phyloP scores from a whole-genome alignment of 2,797 vertebrate genomes.

The Eulemur coronatus region DNA sequence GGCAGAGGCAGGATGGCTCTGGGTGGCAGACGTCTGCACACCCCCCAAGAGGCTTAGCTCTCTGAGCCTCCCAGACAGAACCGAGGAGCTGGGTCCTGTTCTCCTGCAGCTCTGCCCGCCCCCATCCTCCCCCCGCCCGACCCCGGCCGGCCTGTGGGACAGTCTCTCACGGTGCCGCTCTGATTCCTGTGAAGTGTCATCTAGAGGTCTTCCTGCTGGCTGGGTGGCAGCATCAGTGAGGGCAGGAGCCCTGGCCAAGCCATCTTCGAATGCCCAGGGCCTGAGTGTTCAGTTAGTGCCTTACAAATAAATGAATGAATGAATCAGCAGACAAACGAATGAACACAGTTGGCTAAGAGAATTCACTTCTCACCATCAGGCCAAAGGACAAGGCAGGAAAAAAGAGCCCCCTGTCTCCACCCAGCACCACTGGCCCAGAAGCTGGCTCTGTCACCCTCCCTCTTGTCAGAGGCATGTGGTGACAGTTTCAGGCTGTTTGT shows the following conservation, averaged over 20 bases:
- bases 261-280: neutral
- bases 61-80: neutral
- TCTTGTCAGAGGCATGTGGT: neutral
- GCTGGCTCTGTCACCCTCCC: neutral
- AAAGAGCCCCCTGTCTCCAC: rapidly evolving
- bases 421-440: neutral
- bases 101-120: neutral
- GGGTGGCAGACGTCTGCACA: neutral
- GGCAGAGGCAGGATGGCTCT: neutral
- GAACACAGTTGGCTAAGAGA: neutral
- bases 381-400: neutral
- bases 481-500: neutral
- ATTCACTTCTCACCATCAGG: rapidly evolving
- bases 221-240: rapidly evolving
- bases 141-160: rapidly evolving
- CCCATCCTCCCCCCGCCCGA: rapidly evolving
- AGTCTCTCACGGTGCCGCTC: rapidly evolving
- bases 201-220: neutral
- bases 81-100: rapidly evolving
- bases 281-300: neutral
- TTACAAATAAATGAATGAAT: neutral
- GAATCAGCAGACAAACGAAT: neutral
- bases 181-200: neutral
- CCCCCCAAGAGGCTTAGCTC: rapidly evolving
- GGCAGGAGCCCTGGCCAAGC: rapidly evolving